These are phyloP conservation scores for Melitaea cinxia DNA, from an alignment of 1,140 invertebrate genomes.

Conservation along the genomic window DNA sequence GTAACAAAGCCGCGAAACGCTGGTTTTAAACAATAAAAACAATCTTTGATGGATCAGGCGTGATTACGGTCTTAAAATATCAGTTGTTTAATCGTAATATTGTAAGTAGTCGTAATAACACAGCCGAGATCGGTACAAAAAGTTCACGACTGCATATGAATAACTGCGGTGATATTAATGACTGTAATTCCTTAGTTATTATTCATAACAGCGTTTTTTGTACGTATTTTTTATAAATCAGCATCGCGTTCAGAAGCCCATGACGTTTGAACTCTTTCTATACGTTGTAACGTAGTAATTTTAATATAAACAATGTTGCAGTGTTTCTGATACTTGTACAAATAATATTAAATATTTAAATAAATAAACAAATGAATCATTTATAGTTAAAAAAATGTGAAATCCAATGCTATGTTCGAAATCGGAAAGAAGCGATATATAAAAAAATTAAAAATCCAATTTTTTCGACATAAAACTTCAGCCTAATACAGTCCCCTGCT, in stretches of 20 bases:
- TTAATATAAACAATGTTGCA: no score
- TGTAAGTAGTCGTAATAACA: slow-evolving; percentile 30
- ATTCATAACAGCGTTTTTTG: slow-evolving; percentile 16
- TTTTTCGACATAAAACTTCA: no score
- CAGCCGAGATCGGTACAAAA: slow-evolving; percentile 23
- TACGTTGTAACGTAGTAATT: no score
- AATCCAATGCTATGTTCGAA: no score
- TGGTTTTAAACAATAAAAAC: slow-evolving; percentile 23
- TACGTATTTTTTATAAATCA: slow-evolving; percentile 6
- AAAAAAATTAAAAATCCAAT: no score
- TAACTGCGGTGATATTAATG: slow-evolving; percentile 29
- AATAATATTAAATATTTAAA: no score
- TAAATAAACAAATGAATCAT: no score
- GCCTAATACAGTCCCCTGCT: no score
- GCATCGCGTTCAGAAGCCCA: slow-evolving; percentile 20
- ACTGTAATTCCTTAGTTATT: slow-evolving; percentile 35
- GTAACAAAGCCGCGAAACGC: not conserved
- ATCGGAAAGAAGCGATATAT: no score
- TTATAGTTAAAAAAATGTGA: no score
- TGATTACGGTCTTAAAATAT: slow-evolving; percentile 28
- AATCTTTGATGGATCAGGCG: slow-evolving; percentile 34
- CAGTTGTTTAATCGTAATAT: slow-evolving; percentile 31
- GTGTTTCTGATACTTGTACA: no score
- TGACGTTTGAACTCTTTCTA: slow-evolving; percentile 16
- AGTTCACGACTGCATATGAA: slow-evolving; percentile 12